Evolutionary conservation across 1,140 invertebrate species (phyloP).

Genomic region (Psix sp.): DNA sequence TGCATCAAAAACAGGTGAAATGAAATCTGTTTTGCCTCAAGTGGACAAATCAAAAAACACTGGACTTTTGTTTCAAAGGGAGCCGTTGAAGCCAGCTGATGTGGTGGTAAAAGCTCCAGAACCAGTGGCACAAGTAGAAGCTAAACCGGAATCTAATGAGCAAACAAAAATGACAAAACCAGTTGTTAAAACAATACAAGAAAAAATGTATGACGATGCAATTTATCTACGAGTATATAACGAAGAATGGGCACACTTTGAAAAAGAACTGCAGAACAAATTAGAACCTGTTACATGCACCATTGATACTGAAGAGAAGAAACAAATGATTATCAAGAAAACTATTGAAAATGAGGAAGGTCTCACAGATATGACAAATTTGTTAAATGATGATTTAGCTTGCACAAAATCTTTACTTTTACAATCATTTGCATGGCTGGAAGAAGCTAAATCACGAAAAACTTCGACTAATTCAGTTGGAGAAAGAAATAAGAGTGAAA

Average conservation of each 20-base stretch:
- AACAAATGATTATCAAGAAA: constrained; percentile 69
- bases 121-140: constrained; percentile 7
- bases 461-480: constrained; percentile 52
- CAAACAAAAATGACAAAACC: constrained; percentile 15
- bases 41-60: constrained; percentile 18
- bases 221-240: constrained; percentile 66
- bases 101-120: constrained; percentile 49
- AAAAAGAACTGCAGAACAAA: constrained; percentile 74
- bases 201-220: constrained; percentile 59
- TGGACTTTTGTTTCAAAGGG: constrained; percentile 32
- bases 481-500: constrained; percentile 65
- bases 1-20: constrained; percentile 48
- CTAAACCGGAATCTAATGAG: constrained; percentile 38
- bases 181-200: constrained; percentile 7
- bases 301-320: constrained; percentile 76
- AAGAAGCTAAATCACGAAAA: constrained; percentile 74
- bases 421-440: constrained; percentile 75
- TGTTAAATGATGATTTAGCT: constrained; percentile 69
- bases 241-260: constrained; percentile 75
- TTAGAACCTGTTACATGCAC: constrained; percentile 60
- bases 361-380: constrained; percentile 73
- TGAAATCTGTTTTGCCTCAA: not conserved
- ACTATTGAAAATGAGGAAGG: constrained; percentile 72
- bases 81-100: constrained; percentile 25
- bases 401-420: constrained; percentile 71